phyloP scores from a whole-genome alignment of 2,113 vertebrate species.

The Antennarius striatus region DNA sequence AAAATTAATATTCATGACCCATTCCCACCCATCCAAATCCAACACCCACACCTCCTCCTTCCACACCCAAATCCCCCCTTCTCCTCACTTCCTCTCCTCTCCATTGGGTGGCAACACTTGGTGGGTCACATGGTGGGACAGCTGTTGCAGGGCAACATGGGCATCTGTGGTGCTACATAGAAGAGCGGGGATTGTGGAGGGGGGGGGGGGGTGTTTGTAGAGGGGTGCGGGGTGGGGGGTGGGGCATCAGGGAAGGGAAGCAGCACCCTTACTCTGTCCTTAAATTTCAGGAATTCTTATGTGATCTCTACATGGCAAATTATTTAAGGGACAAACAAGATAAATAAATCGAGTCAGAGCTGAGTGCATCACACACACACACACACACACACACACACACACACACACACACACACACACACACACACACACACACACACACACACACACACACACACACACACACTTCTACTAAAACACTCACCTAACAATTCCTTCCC shows the following conservation, averaged over 20 bases:
- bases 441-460: no score
- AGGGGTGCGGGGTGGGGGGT: neutral
- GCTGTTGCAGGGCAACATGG: slow-evolving; percentile 82
- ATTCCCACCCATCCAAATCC: slow-evolving; percentile 62
- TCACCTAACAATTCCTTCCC: slow-evolving; percentile 4
- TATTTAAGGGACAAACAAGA: slow-evolving; percentile 13
- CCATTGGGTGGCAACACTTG: slow-evolving; percentile 81
- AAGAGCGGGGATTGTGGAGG: slow-evolving; percentile 41
- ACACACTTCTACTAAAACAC: slow-evolving; percentile 7
- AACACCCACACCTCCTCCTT: slow-evolving; percentile 48
- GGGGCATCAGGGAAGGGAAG: no score
- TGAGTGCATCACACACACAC: no score
- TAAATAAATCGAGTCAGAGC: neutral
- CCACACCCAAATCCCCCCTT: slow-evolving; percentile 49
- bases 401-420: neutral
- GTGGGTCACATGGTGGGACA: slow-evolving; percentile 83
- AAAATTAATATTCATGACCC: slow-evolving; percentile 78
- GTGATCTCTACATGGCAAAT: slow-evolving; percentile 1
- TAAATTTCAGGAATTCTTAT: slow-evolving; percentile 30
- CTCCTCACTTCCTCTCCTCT: slow-evolving; percentile 71
- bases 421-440: neutral
- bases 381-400: no score
- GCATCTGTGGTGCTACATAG: slow-evolving; percentile 78
- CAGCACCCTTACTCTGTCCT: neutral
- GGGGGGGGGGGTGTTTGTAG: slow-evolving; percentile 16